Evolutionary conservation across 2,888 invertebrate genomes (phyloP).

Genomic region (Chromoteleia sp.): DNA sequence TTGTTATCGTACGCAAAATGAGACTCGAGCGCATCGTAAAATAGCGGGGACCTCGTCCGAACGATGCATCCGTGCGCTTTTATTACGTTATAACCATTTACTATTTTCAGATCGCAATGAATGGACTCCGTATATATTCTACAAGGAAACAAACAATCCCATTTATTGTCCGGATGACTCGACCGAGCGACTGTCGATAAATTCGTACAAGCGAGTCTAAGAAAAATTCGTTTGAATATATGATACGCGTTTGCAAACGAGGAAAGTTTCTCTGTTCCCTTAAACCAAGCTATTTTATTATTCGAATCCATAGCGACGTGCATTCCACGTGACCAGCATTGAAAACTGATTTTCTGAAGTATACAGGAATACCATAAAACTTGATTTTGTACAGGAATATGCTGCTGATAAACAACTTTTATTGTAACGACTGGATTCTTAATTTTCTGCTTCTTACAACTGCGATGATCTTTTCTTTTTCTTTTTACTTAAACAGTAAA

Average conservation of each 20-base stretch:
- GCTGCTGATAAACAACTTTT: too few species aligned
- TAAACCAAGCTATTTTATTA: conserved; percentile 9
- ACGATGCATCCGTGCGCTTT: conserved; percentile 87
- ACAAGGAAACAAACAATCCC: conserved; percentile 78
- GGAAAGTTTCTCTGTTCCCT: not conserved
- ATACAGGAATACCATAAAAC: conserved; percentile 8
- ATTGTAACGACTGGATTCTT: too few species aligned
- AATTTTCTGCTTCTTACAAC: too few species aligned
- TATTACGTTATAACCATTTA: conserved; percentile 87
- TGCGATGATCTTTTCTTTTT: too few species aligned
- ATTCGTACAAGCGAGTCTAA: not conserved
- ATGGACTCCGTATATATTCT: conserved; percentile 88
- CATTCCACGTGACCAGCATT: conserved; percentile 29
- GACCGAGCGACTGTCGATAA: not conserved
- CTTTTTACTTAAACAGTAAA: too few species aligned
- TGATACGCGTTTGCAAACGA: too few species aligned
- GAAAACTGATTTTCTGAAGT: conserved; percentile 4
- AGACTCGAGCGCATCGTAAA: conserved; percentile 86
- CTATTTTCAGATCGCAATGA: conserved; percentile 87
- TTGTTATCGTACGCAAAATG: conserved; percentile 86
- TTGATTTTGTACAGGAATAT: not conserved
- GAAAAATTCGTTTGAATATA: not conserved
- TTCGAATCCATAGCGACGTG: conserved; percentile 5
- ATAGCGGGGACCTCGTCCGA: conserved; percentile 87
- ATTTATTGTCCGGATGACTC: conserved; percentile 16